Evolutionary conservation across 2,113 vertebrate genomes (phyloP).

Genomic region (Caretta caretta): DNA sequence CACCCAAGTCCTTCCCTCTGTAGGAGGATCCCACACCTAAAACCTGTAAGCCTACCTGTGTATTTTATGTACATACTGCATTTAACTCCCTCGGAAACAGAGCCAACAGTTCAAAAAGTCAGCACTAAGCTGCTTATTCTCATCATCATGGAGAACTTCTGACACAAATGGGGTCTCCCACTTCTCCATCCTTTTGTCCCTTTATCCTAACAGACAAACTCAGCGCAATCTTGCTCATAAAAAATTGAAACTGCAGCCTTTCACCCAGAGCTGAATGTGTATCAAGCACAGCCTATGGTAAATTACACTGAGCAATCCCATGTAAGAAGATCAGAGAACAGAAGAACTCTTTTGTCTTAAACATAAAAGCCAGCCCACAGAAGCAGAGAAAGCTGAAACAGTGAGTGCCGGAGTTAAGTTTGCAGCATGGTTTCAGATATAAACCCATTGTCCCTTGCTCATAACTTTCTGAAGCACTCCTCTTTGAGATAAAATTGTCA

Average conservation of each 20-base stretch:
- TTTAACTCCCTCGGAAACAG: background rate
- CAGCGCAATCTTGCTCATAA: background rate
- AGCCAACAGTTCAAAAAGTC: background rate
- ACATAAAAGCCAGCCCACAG: background rate
- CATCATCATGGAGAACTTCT: background rate
- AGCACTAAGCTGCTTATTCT: background rate
- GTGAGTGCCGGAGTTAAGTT: background rate
- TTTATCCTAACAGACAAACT: background rate
- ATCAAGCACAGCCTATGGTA: background rate
- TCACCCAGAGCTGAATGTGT: background rate
- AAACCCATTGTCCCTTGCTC: background rate
- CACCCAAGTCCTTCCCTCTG: background rate
- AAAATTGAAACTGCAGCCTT: background rate
- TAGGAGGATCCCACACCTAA: background rate
- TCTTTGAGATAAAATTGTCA: background rate
- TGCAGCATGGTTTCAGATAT: background rate
- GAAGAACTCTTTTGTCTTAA: background rate
- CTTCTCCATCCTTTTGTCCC: background rate
- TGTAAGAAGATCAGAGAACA: background rate
- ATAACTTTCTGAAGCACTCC: background rate
- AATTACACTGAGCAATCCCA: background rate
- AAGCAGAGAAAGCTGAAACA: background rate
- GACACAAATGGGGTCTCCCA: background rate
- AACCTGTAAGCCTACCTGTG: background rate
- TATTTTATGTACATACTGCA: background rate